Conservation (phyloP, 2,888 invertebrate genomes). For the Herminia tarsipennalis region DNA sequence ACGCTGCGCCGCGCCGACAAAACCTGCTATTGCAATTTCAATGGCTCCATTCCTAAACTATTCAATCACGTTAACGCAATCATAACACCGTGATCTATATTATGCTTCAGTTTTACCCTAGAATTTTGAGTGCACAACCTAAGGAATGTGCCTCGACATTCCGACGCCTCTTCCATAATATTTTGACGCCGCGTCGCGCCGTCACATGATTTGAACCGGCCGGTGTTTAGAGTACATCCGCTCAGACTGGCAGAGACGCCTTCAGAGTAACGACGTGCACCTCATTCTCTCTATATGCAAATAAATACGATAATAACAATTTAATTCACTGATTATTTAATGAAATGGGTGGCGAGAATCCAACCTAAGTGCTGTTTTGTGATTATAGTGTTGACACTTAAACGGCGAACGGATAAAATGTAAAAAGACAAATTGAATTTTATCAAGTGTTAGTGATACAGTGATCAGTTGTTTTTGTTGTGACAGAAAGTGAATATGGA, state of each 20-base stretch:
- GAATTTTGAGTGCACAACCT: conserved; percentile 20
- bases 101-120: conserved; percentile 8
- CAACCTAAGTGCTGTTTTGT: conserved; percentile 51
- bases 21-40: too few relatives aligned
- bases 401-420: conserved; percentile 44
- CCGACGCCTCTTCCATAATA: conserved; percentile 54
- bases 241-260: conserved; percentile 59
- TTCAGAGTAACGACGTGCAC: conserved; percentile 50
- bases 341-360: conserved; percentile 62
- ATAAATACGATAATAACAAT: conserved; percentile 55
- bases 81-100: background rate
- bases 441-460: conserved; percentile 53
- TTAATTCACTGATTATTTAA: conserved; percentile 41
- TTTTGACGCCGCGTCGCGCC: conserved; percentile 62
- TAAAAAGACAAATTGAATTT: conserved; percentile 48
- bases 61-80: background rate
- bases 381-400: conserved; percentile 42
- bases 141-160: conserved; percentile 52
- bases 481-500: conserved; percentile 74
- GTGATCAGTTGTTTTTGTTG: conserved; percentile 58
- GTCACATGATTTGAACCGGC: conserved; percentile 71
- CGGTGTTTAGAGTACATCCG: conserved; percentile 53
- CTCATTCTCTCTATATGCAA: conserved; percentile 46
- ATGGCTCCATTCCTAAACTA: background rate
- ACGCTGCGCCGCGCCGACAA: background rate